phyloP scores from a whole-genome alignment of 1,140 invertebrate species.

The Megalopta genalis region DNA sequence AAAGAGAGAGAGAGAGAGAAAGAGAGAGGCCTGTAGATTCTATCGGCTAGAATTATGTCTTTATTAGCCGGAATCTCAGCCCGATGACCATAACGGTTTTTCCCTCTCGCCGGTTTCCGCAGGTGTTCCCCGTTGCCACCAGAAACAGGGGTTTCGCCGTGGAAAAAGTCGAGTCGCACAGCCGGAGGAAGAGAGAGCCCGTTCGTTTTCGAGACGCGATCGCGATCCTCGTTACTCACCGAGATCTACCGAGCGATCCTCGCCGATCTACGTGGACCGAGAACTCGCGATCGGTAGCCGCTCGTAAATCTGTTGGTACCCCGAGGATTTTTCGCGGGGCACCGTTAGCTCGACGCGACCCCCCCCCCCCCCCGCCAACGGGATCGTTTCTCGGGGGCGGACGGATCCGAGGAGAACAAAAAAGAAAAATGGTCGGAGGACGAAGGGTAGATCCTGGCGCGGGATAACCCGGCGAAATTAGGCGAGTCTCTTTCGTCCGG shows the following conservation, averaged over 20 bases:
- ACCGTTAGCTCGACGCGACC: neutral
- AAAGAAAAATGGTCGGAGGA: neutral
- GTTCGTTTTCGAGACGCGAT: neutral
- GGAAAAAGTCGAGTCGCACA: neutral
- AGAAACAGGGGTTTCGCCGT: too few species aligned
- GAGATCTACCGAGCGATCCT: neutral
- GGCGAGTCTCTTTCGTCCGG: neutral
- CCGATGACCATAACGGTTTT: slow-evolving; percentile 70
- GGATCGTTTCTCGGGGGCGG: neutral
- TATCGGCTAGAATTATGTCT: slow-evolving; percentile 77
- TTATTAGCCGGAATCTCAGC: slow-evolving; percentile 73
- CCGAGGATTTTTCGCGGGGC: neutral
- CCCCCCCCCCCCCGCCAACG: neutral
- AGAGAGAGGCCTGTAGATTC: slow-evolving; percentile 63
- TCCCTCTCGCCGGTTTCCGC: slow-evolving; percentile 33
- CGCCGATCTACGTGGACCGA: neutral
- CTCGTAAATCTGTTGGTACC: neutral
- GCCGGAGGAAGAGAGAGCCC: too few species aligned
- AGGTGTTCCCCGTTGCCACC: slow-evolving; percentile 53
- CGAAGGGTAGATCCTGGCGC: neutral
- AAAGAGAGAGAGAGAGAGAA: neutral
- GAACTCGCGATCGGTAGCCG: neutral
- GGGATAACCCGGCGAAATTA: neutral
- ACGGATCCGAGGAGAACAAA: too few species aligned
- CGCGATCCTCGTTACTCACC: neutral